Evolutionary conservation across 2,888 invertebrate genomes (phyloP), one percentile per base, ranked within the genome.

Genomic region (Norana najaformis): DNA sequence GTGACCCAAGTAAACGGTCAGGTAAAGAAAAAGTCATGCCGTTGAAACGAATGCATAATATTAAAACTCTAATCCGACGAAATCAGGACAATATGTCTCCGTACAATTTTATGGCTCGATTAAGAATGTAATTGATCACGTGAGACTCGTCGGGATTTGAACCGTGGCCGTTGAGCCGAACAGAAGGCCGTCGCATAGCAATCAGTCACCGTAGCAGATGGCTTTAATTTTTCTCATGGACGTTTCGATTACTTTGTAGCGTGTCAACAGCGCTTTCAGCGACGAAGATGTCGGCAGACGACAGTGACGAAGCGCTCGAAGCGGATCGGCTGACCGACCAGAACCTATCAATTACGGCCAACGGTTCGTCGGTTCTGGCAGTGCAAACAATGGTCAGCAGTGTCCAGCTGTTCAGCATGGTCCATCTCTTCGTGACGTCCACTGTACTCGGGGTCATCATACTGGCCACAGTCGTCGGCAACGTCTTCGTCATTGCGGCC

Each of bases 401-500:
- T 69, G 69, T 69, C 69, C 69, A 69, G 69, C 69, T n/a, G 16
- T 69, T 69, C 69, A 35, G 85, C 30, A 85, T 85, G 37, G 85
- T 85, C 37, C 85, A 85, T 35, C 85, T 85, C 3, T 85, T 85
- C 37, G 36, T 85, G 36, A 85, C 85, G 36, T 37, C 37, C 36
- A 85, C 37, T 37, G 83, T 89, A 20, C 37, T 89, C 69, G 69
- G 35, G 16, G 69, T 89, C 83, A 69, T 89, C 89, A 89, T 89
- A 23, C 23, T 89, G 36, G 39, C 69, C 13, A 47, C 88, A n/a
- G 47, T 98, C 95, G 96, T 98, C 94, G 99, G 99, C 93, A 99
- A 99, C 95, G 97, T 98, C 93, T 98, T 99, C 96, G 99, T 99
- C 94, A 98, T 99, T 95, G 97, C 98, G 38, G 99, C 99, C 92